phyloP scores from a whole-genome alignment of 30 jellyfish, hydroid and myxozoan species.

The Cassiopea xamachana region DNA sequence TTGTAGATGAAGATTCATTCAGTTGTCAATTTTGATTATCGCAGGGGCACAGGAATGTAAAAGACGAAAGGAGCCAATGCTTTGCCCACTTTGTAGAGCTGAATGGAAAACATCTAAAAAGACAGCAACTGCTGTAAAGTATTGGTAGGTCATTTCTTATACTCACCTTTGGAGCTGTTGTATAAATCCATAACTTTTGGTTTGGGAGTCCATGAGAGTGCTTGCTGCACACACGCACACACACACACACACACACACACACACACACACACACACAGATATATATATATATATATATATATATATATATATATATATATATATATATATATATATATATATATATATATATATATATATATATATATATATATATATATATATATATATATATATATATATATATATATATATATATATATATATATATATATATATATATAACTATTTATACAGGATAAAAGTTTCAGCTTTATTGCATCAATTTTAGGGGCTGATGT shows the following conservation, averaged over 20 bases:
- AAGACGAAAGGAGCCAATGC: conserved; percentile 90
- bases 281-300: not conserved
- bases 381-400: too few species aligned
- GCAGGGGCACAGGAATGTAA: conserved; percentile 97
- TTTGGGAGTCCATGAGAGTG: too few species aligned
- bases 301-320: too few species aligned
- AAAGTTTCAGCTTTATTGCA: too few species aligned
- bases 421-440: too few species aligned
- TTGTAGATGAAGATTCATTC: not conserved
- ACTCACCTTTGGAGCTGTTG: not conserved
- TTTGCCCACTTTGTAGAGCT: conserved; percentile 95
- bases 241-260: not conserved
- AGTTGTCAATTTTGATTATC: not conserved
- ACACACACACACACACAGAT: not conserved
- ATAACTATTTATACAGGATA: not conserved
- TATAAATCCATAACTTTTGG: too few species aligned
- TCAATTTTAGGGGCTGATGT: too few species aligned
- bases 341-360: too few species aligned
- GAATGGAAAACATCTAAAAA: conserved; percentile 80
- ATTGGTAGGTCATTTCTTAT: conserved; percentile 16
- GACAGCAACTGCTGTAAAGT: conserved; percentile 11
- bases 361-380: too few species aligned
- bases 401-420: too few species aligned
- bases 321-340: too few species aligned
- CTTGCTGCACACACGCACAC: too few species aligned